Evolutionary conservation across 2,797 vertebrate genomes (phyloP).

Genomic region (Mormyrus hasselquistii): DNA sequence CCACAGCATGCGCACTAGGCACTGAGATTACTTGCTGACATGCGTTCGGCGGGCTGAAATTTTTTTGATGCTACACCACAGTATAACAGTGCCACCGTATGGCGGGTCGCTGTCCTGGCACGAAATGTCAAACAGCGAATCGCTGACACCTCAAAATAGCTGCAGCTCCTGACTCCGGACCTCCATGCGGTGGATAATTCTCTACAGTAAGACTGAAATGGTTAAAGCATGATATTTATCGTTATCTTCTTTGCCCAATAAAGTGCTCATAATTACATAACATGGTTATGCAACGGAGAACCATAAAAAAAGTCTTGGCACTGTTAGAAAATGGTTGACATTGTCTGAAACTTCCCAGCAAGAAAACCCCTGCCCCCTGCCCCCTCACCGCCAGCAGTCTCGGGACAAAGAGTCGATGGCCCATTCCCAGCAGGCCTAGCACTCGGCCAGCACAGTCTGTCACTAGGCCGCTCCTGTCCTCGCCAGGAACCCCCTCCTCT

Average conservation of each 20-base stretch:
- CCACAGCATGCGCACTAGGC: neutral
- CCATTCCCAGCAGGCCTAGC: conserved; percentile 94
- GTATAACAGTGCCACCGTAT: conserved; percentile 10
- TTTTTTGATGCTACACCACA: neutral
- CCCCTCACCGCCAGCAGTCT: conserved; percentile 88
- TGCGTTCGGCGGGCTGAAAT: neutral
- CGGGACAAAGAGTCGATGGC: conserved; percentile 95
- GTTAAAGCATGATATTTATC: neutral
- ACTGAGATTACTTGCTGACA: too few relatives aligned
- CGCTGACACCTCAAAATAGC: neutral
- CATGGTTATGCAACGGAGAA: neutral
- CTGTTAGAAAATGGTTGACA: neutral
- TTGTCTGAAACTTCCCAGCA: neutral
- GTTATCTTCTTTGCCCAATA: neutral
- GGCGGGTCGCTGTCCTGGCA: neutral
- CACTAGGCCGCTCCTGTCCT: conserved; percentile 70
- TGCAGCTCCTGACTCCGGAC: neutral
- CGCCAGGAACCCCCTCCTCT: conserved; percentile 71
- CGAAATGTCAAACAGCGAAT: neutral
- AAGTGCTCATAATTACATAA: neutral
- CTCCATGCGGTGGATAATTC: neutral
- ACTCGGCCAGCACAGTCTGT: conserved; percentile 83
- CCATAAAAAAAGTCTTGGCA: neutral
- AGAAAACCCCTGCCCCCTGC: neutral
- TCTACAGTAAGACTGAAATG: neutral